These are phyloP conservation scores for Drosophila virilis DNA, from an alignment of 1,140 invertebrate species.

Conservation along the genomic window DNA sequence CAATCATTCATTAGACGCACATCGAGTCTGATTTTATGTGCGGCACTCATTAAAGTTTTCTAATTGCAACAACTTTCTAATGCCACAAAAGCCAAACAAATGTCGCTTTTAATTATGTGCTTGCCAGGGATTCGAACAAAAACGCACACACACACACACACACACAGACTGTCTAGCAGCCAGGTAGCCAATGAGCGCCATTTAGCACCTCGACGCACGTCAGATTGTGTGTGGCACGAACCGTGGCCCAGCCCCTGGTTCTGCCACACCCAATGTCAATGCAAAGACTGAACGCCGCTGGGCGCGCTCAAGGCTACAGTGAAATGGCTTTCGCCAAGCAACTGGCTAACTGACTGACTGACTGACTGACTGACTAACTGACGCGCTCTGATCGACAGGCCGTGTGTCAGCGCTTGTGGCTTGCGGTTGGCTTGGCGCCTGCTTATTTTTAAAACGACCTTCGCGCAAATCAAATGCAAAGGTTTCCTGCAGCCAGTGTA, in stretches of 20 bases:
- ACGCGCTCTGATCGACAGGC: slow-evolving; percentile 61
- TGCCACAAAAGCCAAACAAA: slow-evolving; percentile 69
- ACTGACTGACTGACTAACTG: slow-evolving; percentile 26
- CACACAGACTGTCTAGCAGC: slow-evolving; percentile 9
- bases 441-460: slow-evolving; percentile 80
- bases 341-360: slow-evolving; percentile 30
- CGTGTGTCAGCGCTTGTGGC: slow-evolving; percentile 13
- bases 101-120: slow-evolving; percentile 76
- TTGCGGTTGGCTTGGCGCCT: slow-evolving; percentile 28
- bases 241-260: slow-evolving; percentile 21
- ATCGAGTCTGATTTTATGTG: slow-evolving; percentile 45
- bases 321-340: slow-evolving; percentile 45
- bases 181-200: slow-evolving; percentile 35
- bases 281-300: slow-evolving; percentile 57
- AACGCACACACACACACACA: no score
- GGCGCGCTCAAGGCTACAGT: slow-evolving; percentile 72
- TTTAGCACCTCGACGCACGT: slow-evolving; percentile 78
- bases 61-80: slow-evolving; percentile 75
- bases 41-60: slow-evolving; percentile 69
- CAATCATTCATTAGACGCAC: slow-evolving; percentile 75
- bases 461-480: slow-evolving; percentile 80
- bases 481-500: slow-evolving; percentile 58
- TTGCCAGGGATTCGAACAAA: slow-evolving; percentile 30
- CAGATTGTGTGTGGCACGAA: slow-evolving; percentile 36
- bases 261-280: slow-evolving; percentile 68